Conservation (phyloP, 23 tunicate species). For the Styela plicata region DNA sequence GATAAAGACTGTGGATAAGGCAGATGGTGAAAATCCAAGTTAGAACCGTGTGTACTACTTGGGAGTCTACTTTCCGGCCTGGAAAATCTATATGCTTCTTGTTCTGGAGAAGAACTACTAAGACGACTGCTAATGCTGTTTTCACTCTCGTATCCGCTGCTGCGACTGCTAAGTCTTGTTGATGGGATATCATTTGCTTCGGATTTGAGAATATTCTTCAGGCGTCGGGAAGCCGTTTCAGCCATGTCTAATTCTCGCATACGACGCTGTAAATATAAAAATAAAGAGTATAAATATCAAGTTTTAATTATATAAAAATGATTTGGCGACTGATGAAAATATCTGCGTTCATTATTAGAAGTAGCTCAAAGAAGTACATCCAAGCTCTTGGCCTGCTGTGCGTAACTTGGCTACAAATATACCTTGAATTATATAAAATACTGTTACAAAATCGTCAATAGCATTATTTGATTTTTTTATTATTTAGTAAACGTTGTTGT, state of each 20-base stretch:
- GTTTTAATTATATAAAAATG: background rate
- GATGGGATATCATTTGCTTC: background rate
- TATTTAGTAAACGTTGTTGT: no score
- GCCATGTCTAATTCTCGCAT: conserved; percentile 3
- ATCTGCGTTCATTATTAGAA: no score
- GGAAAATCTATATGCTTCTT: background rate
- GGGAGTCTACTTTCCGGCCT: background rate
- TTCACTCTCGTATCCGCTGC: conserved; percentile 30
- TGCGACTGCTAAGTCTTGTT: background rate
- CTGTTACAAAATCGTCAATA: no score
- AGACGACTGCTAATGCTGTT: conserved; percentile 16
- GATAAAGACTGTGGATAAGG: background rate
- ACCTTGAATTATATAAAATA: no score
- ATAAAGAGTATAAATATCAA: background rate
- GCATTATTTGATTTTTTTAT: no score
- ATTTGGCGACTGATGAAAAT: no score
- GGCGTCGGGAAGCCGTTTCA: conserved; percentile 1
- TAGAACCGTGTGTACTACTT: background rate
- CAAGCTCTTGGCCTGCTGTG: no score
- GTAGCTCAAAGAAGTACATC: no score
- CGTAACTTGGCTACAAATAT: no score
- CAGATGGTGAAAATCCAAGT: background rate
- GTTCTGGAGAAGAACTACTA: background rate
- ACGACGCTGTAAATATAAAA: conserved; percentile 5
- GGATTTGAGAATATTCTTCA: background rate